Percentiles rank a stretch among this genome's conserved stretches.
Evolutionary conservation across 1,140 invertebrate species (phyloP).

Genomic region (Ridgeia piscesae): DNA sequence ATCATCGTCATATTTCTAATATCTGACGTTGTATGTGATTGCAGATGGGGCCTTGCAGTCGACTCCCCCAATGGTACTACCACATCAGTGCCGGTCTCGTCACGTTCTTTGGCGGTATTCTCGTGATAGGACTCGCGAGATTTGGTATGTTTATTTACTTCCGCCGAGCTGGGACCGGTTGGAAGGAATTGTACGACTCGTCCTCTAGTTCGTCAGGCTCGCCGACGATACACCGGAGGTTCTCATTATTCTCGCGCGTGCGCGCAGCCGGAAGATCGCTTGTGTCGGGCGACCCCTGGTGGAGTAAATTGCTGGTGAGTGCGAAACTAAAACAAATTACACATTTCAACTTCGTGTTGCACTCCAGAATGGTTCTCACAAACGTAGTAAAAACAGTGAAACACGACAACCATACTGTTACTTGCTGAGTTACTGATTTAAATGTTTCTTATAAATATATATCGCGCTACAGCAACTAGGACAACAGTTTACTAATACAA

Average conservation of each 20-base stretch:
- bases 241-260: not conserved
- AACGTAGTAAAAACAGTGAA: too few species aligned
- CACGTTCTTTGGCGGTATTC: slow-evolving; percentile 23
- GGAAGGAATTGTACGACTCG: not conserved
- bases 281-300: slow-evolving; percentile 10
- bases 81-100: slow-evolving; percentile 17
- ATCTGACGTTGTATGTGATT: not conserved
- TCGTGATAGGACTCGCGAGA: slow-evolving; percentile 4
- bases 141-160: not conserved
- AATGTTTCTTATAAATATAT: not conserved
- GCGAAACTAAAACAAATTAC: not conserved
- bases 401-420: too few species aligned
- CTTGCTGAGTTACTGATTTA: too few species aligned
- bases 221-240: not conserved
- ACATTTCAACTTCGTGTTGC: too few species aligned
- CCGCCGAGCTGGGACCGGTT: not conserved
- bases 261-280: not conserved
- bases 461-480: too few species aligned
- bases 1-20: too few species aligned
- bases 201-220: not conserved
- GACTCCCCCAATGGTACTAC: not conserved
- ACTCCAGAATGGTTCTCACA: too few species aligned
- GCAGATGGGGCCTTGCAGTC: slow-evolving; percentile 14
- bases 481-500: too few species aligned
- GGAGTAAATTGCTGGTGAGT: not conserved